Base-by-base conservation (phyloP, 2,888 invertebrate genomes). In the Synergus umbraculus region DNA sequence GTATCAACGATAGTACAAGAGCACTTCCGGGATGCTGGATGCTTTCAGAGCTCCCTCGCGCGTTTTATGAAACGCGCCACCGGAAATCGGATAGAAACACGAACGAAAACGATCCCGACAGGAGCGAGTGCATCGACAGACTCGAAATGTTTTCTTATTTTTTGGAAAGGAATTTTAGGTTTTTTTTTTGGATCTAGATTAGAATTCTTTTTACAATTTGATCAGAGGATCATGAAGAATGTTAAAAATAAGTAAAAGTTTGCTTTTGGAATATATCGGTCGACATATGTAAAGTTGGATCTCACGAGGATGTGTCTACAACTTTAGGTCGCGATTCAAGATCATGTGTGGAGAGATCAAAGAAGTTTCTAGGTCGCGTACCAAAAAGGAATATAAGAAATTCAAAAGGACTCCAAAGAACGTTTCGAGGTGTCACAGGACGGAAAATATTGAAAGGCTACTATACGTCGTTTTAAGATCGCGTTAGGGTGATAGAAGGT, bases 391-490 rank as follows among this genome's bases (percentile, higher is more conserved):
- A 22, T 73, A 54, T 54, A 83, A 85, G 81, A 83, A 80, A 84
- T 82, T 83, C 79, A 84, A 69, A 81, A 76, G 77, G 67, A 54
- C 54, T 76, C 67, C 49, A 65, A 73, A 76, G 76, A 67, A 76
- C 69, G 49, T 79, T 78, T 73, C 77, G 78, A 79, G 81, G 79
- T 83, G 77, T 83, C 80, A 49, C 22, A 63, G 73, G 69, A 58
- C 65, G 49, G 77, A 77, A 86, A 84, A 88, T 87, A 88, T 88
- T 87, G 87, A 86, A 86, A 85, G 83, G 73, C 76, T 82, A 81
- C 69, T 58, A 43, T 44, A 82, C 73, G 83, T 84, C 84, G 83
- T 84, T 84, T 83, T 65, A 83, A 77, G 81, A 83, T 82, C 79
- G 82, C 82, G 84, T 86, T 84, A 83, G 81, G 78, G 82, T 81